Conservation (phyloP, 1,140 invertebrate species). For the Brachionus rotundiformis region DNA sequence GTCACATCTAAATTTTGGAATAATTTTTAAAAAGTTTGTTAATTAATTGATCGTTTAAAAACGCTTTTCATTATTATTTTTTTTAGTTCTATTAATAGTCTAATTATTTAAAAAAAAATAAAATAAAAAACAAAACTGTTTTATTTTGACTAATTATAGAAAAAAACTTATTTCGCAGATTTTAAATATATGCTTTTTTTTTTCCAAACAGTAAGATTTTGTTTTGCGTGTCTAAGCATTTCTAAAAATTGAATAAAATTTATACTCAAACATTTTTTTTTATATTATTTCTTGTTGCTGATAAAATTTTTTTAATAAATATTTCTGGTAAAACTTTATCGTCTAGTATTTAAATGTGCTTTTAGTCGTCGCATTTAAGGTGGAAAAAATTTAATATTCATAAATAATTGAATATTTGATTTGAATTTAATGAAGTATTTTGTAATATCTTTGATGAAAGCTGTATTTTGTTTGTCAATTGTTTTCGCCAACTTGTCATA, state of each 20-base stretch:
- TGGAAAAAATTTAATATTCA: slow-evolving; percentile 30
- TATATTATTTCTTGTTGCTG: slow-evolving; percentile 14
- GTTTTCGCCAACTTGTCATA: not conserved
- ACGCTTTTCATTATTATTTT: not conserved
- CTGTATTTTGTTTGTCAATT: slow-evolving; percentile 15
- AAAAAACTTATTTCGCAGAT: slow-evolving; percentile 4
- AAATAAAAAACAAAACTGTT: not conserved
- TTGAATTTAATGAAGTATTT: slow-evolving; percentile 15
- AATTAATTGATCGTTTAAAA: not conserved
- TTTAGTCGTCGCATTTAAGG: slow-evolving; percentile 18
- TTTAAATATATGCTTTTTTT: not conserved
- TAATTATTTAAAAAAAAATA: not conserved
- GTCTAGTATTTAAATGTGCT: slow-evolving; percentile 21
- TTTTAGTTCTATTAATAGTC: not conserved
- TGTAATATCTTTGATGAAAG: not conserved
- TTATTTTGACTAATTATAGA: slow-evolving; percentile 13
- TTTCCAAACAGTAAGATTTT: not conserved
- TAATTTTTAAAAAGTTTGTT: not conserved
- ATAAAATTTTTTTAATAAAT: slow-evolving; percentile 3
- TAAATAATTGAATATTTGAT: slow-evolving; percentile 21
- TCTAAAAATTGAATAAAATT: slow-evolving; percentile 6
- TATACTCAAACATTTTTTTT: slow-evolving; percentile 10
- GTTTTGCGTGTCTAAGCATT: slow-evolving; percentile 15
- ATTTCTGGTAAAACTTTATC: not conserved
- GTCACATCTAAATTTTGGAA: not conserved